Conservation (phyloP, 1,140 invertebrate genomes). For the Idris sp. region DNA sequence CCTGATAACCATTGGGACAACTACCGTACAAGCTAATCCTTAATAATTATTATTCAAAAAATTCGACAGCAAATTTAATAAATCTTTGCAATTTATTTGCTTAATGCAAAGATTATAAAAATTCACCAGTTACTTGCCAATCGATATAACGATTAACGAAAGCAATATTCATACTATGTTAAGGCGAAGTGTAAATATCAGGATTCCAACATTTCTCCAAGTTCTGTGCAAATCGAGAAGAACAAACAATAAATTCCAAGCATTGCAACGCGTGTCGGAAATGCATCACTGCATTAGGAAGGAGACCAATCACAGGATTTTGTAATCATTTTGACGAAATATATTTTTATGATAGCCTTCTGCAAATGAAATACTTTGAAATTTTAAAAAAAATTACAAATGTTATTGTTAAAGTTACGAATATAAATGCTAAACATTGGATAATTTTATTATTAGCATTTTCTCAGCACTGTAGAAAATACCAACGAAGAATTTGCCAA, state of each 20-base stretch:
- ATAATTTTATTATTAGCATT: slow-evolving; percentile 49
- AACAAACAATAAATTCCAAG: slow-evolving; percentile 49
- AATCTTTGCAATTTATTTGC: too few relatives aligned
- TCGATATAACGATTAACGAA: slow-evolving; percentile 26
- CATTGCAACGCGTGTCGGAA: slow-evolving; percentile 37
- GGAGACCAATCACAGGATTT: background rate
- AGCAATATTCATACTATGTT: slow-evolving; percentile 24
- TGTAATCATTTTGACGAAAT: too few relatives aligned
- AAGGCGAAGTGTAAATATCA: slow-evolving; percentile 43
- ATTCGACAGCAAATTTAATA: too few relatives aligned
- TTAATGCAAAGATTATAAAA: too few relatives aligned
- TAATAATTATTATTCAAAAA: too few relatives aligned
- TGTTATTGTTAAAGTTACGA: too few relatives aligned
- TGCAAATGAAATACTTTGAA: too few relatives aligned
- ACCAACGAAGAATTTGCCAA: background rate
- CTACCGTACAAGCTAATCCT: too few relatives aligned
- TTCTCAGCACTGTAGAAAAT: slow-evolving; percentile 23
- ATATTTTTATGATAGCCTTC: too few relatives aligned
- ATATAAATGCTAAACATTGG: slow-evolving; percentile 37
- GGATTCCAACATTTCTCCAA: slow-evolving; percentile 37
- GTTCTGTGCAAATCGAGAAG: slow-evolving; percentile 25
- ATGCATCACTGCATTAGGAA: slow-evolving; percentile 23
- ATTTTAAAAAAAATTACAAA: too few relatives aligned
- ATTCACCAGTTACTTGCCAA: too few relatives aligned
- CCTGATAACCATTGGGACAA: too few relatives aligned